Evolutionary conservation across 2,888 invertebrate species (phyloP), one percentile per base, ranked within the genome.

Genomic region (Timema podura): DNA sequence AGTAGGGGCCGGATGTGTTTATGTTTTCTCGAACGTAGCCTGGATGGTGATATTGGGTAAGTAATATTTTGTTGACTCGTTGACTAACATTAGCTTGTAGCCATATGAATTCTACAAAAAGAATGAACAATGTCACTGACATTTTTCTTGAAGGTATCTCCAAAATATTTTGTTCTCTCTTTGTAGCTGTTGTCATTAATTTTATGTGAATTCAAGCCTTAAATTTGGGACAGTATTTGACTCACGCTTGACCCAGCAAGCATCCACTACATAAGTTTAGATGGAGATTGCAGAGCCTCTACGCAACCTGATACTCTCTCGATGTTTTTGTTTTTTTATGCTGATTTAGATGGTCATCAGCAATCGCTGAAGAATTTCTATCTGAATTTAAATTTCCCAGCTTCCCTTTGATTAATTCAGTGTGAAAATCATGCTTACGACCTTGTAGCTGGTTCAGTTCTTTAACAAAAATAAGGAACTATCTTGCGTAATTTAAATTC

Each of bases 401-500:
- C 61, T 61, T 61, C 13, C 61, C 61, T 61, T 61, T 16, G 10
- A 61, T 44, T 16, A 61, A 61, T 61, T 61, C 44, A 61, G 16
- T 45, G 30, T 44, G 13, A 61, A 61, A 44, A 45, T 61, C 45
- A 45, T 10, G 16, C 30, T 30, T 1, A 61, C 2, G 5, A 45
- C 44, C 30, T 61, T 61, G 44, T 61, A 61, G 16, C 61, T 61
- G 13, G 30, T 61, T 61, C 61, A 61, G 13, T 44, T 16, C 2
- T 61, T 61, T 30, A 30, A 30, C 30, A 30, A 30, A 30, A 30
- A 30, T 3, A 30, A 30, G 30, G 30, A 30, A 30, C 30, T 3
- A 30, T 30, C 30, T 30, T 30, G 30, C 30, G 30, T 30, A 30
- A 30, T 30, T 30, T 30, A 3, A 30, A 30, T 30, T 2, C 30